phyloP scores from a whole-genome alignment of 2,113 vertebrate species.

The Sciurus niger region DNA sequence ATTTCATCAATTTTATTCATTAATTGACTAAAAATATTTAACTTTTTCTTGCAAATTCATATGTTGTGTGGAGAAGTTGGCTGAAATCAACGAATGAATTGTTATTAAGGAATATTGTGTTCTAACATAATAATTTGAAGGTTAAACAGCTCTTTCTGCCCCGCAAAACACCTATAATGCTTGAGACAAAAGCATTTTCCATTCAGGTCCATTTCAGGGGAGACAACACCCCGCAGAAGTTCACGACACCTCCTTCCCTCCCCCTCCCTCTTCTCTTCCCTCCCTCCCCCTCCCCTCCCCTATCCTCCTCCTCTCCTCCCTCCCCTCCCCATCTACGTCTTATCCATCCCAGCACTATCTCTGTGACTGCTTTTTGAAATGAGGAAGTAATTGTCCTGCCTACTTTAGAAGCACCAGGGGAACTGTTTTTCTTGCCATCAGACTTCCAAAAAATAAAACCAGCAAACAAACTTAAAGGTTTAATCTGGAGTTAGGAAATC shows the following conservation, averaged over 20 bases:
- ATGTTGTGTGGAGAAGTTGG: slow-evolving; percentile 13
- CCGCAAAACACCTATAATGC: background rate
- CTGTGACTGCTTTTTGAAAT: background rate
- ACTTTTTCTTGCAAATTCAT: background rate
- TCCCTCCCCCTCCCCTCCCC: too few relatives aligned
- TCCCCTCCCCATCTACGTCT: background rate
- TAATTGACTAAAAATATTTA: background rate
- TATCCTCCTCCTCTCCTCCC: too few relatives aligned
- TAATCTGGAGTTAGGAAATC: slow-evolving; percentile 54
- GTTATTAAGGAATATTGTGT: background rate
- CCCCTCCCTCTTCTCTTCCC: too few relatives aligned
- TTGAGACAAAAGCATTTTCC: background rate
- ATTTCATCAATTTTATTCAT: background rate
- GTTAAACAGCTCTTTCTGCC: background rate
- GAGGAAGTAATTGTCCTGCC: slow-evolving; percentile 18
- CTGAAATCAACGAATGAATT: slow-evolving; percentile 33
- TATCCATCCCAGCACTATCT: background rate
- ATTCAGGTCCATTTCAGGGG: background rate
- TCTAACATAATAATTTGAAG: slow-evolving; percentile 28
- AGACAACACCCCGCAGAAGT: background rate
- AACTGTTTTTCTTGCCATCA: background rate
- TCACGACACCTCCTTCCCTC: too few relatives aligned
- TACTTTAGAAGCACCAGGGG: background rate
- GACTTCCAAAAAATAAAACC: slow-evolving; percentile 61
- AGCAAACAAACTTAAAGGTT: slow-evolving; percentile 57